phyloP scores from a whole-genome alignment of 1,140 invertebrate species.

The Helicoverpa armigera region DNA sequence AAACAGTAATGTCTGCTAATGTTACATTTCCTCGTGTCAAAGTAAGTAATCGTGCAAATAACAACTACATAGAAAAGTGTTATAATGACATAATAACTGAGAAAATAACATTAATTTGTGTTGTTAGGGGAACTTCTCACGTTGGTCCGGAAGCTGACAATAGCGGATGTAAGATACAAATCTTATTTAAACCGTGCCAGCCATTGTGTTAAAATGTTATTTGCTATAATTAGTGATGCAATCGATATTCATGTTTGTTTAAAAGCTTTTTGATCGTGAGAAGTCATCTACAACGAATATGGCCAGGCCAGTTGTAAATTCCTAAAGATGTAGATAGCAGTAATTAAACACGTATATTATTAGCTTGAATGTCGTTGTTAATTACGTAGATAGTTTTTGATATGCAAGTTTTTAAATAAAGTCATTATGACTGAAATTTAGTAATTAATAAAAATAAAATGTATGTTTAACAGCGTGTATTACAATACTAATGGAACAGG shows the following conservation, averaged over 20 bases:
- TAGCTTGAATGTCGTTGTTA: neutral
- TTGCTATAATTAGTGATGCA: constrained; percentile 49
- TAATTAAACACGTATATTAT: constrained; percentile 8
- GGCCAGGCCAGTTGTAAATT: neutral
- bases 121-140: constrained; percentile 45
- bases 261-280: constrained; percentile 44
- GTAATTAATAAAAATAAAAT: too few relatives aligned
- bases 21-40: constrained; percentile 3
- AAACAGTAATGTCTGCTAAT: constrained; percentile 43
- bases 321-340: neutral
- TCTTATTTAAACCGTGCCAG: constrained; percentile 35
- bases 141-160: constrained; percentile 37
- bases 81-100: constrained; percentile 50
- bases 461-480: too few relatives aligned
- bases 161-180: constrained; percentile 41
- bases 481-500: too few relatives aligned
- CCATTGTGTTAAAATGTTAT: constrained; percentile 49
- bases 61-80: constrained; percentile 39
- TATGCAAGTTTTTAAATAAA: neutral
- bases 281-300: constrained; percentile 30
- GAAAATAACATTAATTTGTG: constrained; percentile 34
- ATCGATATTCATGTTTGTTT: constrained; percentile 50
- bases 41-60: constrained; percentile 20
- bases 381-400: constrained; percentile 1
- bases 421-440: too few relatives aligned